Evolutionary conservation across 2,888 invertebrate genomes (phyloP).

Genomic region (Dicyrtoma fusca): DNA sequence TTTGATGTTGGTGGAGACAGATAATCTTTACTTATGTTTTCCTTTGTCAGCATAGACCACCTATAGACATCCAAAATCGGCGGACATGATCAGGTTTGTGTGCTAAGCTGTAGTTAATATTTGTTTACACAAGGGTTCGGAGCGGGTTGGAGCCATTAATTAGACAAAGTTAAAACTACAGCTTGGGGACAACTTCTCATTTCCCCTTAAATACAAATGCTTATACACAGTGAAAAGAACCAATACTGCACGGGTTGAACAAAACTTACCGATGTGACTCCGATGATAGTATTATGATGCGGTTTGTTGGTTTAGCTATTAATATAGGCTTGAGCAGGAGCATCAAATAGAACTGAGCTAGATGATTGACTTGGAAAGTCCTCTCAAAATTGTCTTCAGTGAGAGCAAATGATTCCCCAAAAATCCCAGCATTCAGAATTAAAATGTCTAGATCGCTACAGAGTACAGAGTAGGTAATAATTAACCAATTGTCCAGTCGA

Average conservation of each 20-base stretch:
- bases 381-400: constrained; percentile 77
- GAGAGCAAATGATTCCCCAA: constrained; percentile 71
- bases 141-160: neutral
- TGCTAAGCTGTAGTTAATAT: neutral
- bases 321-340: constrained; percentile 73
- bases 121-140: too few species aligned
- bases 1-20: constrained; percentile 71
- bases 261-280: constrained; percentile 77
- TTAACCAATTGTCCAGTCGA: too few species aligned
- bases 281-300: constrained; percentile 85
- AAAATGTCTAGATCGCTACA: constrained; percentile 36
- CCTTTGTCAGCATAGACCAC: constrained; percentile 62
- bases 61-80: constrained; percentile 1
- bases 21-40: constrained; percentile 60
- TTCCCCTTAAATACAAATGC: too few species aligned
- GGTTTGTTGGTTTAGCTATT: constrained; percentile 66
- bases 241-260: too few species aligned
- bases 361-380: constrained; percentile 84
- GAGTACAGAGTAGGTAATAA: neutral
- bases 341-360: constrained; percentile 80
- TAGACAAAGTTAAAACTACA: neutral
- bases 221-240: neutral
- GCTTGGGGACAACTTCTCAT: neutral
- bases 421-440: constrained; percentile 81
- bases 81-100: neutral